These are phyloP conservation scores for Hippocampus guttulatus DNA, from an alignment of 2,113 vertebrate genomes.

Conservation along the genomic window DNA sequence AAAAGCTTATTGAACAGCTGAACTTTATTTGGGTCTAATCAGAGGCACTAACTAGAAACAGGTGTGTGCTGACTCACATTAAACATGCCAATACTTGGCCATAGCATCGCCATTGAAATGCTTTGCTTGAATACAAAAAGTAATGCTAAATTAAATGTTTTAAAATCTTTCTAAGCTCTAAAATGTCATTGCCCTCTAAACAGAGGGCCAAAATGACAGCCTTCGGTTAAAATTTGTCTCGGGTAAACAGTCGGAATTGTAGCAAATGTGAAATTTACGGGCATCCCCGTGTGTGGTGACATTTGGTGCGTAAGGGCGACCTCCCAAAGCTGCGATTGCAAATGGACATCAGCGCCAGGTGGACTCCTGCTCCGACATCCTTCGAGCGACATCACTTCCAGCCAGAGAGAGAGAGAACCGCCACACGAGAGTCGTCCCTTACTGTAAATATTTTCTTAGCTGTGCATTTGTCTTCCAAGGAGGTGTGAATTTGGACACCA, in stretches of 20 bases:
- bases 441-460: slow-evolving; percentile 76
- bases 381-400: slow-evolving; percentile 52
- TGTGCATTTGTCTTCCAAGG: slow-evolving; percentile 55
- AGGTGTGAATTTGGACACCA: slow-evolving; percentile 30
- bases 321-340: slow-evolving; percentile 53
- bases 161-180: too few relatives aligned
- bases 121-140: too few relatives aligned
- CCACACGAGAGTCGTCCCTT: slow-evolving; percentile 49
- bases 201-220: too few relatives aligned
- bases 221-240: background rate
- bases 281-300: background rate
- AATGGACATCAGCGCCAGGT: slow-evolving; percentile 40
- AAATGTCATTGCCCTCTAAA: too few relatives aligned
- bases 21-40: too few relatives aligned
- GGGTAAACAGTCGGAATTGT: background rate
- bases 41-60: too few relatives aligned
- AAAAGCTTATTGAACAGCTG: too few relatives aligned
- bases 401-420: slow-evolving; percentile 58
- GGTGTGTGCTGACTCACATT: too few relatives aligned
- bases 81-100: too few relatives aligned
- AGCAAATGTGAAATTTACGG: background rate
- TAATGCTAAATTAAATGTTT: too few relatives aligned
- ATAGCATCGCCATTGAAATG: too few relatives aligned
- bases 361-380: slow-evolving; percentile 55
- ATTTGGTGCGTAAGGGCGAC: slow-evolving; percentile 28